Evolutionary conservation across 1,140 invertebrate species (phyloP), one percentile per base, ranked within the genome.

Genomic region (Telenomus remus): DNA sequence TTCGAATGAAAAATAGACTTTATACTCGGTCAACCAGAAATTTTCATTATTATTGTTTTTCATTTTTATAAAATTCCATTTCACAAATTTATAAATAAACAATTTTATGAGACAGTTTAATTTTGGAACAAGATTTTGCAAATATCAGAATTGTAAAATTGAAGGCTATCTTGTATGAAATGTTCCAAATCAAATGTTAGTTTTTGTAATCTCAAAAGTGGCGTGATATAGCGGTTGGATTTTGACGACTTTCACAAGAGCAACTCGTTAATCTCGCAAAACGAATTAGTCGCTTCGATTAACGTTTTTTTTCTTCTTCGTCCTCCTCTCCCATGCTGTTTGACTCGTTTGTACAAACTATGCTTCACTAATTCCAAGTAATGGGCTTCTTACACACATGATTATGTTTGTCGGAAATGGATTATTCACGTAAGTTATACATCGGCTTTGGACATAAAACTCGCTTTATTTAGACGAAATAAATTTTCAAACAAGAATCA

Each of bases 151-250:
- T 54, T 54, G 43, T n/a, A 46, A 49, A 47, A 37, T 15, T n/a
- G 35, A 47, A 1, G 19, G 42, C 35, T 42, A 55, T 33, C 34
- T 37, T 46, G 46, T 66, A 39, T 27, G 55, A 55, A 65, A 13
- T 65, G 51, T 65, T 49, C 61, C 49, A 55, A 56, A 66, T 66
- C 63, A 66, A 66, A 66, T 66, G 53, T 56, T 56, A 51, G 43
- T 56, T 55, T 35, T 54, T 19, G 16, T 65, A 65, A 65, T 65
- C 61, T 55, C 13, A 37, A 43, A 65, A 47, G 43, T 48, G 5
- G 44, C 44, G 39, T 54, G 47, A 64, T 64, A 27, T 27, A 27
- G 33, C 10, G 43, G 60, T 39, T 33, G 61, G 12, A 55, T 65
- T 64, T 55, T 54, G 60, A 54, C 60, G 43, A 54, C 60, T 65